A percentile compares a stretch with the other conserved stretches of the same genome.
phyloP scores from a whole-genome alignment of 2,113 vertebrate species.

The Zapornia atra region DNA sequence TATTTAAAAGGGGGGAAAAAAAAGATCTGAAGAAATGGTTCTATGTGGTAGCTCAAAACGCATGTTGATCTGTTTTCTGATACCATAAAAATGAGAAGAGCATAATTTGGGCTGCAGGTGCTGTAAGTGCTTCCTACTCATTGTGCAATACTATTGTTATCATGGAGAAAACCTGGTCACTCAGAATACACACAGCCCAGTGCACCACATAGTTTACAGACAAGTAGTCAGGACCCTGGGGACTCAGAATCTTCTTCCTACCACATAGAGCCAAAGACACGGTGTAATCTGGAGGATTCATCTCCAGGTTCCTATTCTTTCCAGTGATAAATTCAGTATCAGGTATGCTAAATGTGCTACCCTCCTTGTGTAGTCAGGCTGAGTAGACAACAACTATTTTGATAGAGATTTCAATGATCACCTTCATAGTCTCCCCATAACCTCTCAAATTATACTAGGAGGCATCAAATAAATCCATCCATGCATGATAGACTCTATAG shows the following conservation, averaged over 20 bases:
- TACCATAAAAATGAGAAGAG: background rate
- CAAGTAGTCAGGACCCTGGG: background rate
- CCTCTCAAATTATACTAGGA: background rate
- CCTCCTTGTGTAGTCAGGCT: background rate
- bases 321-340: background rate
- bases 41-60: background rate
- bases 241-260: background rate
- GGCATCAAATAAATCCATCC: rapidly evolving
- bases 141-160: background rate
- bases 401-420: background rate
- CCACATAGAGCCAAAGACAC: background rate
- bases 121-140: rapidly evolving
- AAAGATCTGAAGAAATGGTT: background rate
- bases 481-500: background rate
- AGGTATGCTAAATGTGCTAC: background rate
- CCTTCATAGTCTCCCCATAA: background rate
- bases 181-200: background rate
- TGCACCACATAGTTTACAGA: background rate
- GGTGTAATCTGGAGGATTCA: background rate
- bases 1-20: background rate
- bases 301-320: background rate
- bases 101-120: background rate
- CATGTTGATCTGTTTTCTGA: background rate
- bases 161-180: background rate
- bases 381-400: background rate